Percentiles rank a stretch among this genome's conserved stretches.
Conservation (phyloP, 2,113 vertebrate genomes). For the Balaeniceps rex region DNA sequence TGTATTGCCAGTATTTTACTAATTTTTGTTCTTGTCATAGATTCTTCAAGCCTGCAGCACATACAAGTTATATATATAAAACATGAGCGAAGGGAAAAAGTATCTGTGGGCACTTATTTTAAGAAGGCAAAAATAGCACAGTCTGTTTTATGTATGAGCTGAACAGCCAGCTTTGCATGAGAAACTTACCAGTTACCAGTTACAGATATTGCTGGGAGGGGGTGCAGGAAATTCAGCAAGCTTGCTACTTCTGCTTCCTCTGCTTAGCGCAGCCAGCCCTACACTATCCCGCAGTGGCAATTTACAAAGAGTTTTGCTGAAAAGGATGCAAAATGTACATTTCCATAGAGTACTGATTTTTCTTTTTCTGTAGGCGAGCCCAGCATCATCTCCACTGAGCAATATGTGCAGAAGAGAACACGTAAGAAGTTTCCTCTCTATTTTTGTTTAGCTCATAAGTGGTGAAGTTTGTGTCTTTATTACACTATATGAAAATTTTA, state of each 20-base stretch:
- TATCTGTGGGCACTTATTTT: background rate
- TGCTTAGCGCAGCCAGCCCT: background rate
- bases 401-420: background rate
- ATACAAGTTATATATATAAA: background rate
- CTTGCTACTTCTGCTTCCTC: background rate
- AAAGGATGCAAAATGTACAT: background rate
- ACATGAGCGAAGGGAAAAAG: background rate
- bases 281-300: fast-evolving
- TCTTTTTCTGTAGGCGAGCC: background rate
- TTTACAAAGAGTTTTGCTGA: background rate
- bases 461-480: background rate
- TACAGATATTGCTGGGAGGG: background rate
- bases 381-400: background rate
- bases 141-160: background rate
- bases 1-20: background rate
- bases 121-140: background rate
- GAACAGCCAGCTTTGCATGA: background rate
- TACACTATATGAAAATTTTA: background rate
- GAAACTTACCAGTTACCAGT: background rate
- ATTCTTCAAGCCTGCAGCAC: background rate
- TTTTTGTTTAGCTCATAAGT: background rate
- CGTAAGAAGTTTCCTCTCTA: background rate
- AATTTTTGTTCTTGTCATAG: background rate
- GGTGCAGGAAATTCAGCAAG: background rate
- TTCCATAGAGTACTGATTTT: background rate